Evolutionary conservation across 2,113 vertebrate species (phyloP).

Genomic region (Bambusicola thoracicus): DNA sequence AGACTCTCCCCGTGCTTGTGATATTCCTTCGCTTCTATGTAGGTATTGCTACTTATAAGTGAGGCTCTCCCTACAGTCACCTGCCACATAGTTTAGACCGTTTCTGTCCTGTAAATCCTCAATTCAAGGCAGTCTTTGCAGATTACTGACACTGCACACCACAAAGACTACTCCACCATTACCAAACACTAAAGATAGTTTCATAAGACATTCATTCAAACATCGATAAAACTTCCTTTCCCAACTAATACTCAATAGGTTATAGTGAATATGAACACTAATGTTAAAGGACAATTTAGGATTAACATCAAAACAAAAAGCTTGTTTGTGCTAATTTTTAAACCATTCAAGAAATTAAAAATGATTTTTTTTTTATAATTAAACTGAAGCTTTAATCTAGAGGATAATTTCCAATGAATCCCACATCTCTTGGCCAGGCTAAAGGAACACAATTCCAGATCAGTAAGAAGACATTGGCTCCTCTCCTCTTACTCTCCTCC

Average conservation of each 20-base stretch:
- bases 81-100: background rate
- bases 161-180: slow-evolving; percentile 35
- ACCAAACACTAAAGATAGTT: background rate
- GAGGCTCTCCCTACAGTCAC: background rate
- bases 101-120: slow-evolving; percentile 28
- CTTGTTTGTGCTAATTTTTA: background rate
- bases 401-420: background rate
- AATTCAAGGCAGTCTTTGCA: slow-evolving; percentile 27
- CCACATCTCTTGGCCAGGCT: background rate
- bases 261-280: background rate
- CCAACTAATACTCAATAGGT: background rate
- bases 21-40: background rate
- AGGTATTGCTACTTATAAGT: background rate
- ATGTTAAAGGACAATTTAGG: background rate
- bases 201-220: background rate
- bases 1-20: background rate
- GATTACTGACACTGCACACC: slow-evolving; percentile 46
- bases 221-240: background rate
- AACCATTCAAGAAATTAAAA: background rate
- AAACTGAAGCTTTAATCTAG: background rate
- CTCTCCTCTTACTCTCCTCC: background rate
- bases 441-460: background rate
- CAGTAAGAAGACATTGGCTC: background rate
- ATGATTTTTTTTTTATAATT: background rate
- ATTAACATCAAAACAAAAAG: background rate